A percentile compares a stretch with the other conserved stretches of the same genome.
Conservation (phyloP, 2,113 vertebrate genomes). For the Erythrolamprus reginae region DNA sequence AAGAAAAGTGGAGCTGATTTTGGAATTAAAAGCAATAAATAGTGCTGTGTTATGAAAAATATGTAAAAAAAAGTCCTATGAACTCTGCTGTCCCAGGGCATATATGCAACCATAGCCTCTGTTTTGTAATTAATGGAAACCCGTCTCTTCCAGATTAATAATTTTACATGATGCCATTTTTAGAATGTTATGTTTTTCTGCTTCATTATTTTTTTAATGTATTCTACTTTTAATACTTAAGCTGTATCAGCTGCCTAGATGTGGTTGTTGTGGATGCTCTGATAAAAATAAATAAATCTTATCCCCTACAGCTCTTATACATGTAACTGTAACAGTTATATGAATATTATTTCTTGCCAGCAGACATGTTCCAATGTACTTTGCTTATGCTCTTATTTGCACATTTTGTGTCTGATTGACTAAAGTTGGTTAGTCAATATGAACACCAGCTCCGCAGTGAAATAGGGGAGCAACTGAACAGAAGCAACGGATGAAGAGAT, state of each 20-base stretch:
- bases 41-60: neutral
- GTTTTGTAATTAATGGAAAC: neutral
- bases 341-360: neutral
- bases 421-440: neutral
- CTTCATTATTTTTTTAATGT: neutral
- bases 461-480: too few relatives aligned
- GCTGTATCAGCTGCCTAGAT: neutral
- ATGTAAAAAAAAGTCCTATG: neutral
- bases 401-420: neutral
- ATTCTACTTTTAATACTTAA: neutral
- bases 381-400: neutral
- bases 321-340: neutral
- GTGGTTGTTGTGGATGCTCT: neutral
- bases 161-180: neutral
- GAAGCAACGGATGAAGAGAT: neutral
- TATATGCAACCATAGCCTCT: neutral
- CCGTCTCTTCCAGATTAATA: neutral
- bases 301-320: neutral
- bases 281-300: neutral
- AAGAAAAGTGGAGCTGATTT: neutral
- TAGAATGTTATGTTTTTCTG: neutral
- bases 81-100: neutral
- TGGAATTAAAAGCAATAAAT: neutral
- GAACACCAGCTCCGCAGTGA: neutral
- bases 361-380: neutral